Evolutionary conservation across 2,113 vertebrate genomes (phyloP), one percentile per base, ranked within the genome.

Genomic region (Bambusicola thoracicus): DNA sequence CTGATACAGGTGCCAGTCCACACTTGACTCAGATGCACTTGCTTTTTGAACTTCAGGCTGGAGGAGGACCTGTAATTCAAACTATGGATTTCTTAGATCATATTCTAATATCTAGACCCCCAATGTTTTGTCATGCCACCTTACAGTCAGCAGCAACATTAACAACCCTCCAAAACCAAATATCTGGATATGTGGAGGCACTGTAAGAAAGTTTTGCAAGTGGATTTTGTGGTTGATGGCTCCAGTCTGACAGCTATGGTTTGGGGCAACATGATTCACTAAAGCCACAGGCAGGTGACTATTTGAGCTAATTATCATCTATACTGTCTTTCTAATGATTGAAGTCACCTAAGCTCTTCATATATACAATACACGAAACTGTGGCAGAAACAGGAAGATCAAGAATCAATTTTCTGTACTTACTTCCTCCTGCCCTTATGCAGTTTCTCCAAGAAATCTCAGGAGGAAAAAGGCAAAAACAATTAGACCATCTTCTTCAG

Each of bases 41-140:
- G 97, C 53, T 97, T 97, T 85, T 98, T 98, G 81, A 98, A 94
- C 92, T 98, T 98, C 91, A 98, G 90, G 96, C 94, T 98, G 65
- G 97, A 97, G 59, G 98, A 97, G n/a, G 98, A 98, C 86, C 98
- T 98, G 77, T 24, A 88, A 74, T 59, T 41, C 59, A 94, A 87
- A 83, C 73, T 18, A 92, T 4, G 5, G n/a, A 79, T 85, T 75
- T 44, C 38, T 78, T 74, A 88, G 59, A 40, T 7, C 34, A 83
- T 11, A 87, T 49, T 29, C 30, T 66, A 82, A 77, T 24, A 69
- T 6, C 34, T 21, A 58, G 67, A 65, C 18, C 25, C 86, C 30
- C 38, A 67, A 41, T 78, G 8, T 51, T 21, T 72, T 25, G 36
- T 48, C 36, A 13, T 22, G 32, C 22, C 25, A 46, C 27, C 29